Evolutionary conservation across 1,140 invertebrate species (phyloP).

Genomic region (Magallana angulata): DNA sequence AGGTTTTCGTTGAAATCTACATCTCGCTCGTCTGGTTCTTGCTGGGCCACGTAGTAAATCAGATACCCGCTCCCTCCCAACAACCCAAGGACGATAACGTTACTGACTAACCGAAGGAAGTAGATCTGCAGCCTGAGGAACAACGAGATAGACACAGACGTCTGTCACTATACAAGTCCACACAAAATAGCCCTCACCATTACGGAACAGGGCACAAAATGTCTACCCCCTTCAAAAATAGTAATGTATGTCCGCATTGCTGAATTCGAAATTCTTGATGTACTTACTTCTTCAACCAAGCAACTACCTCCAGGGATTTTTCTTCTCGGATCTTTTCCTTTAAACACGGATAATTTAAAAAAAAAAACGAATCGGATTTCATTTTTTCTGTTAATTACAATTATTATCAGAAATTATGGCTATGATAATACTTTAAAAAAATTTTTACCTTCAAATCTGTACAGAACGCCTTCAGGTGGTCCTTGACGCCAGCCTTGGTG

Average conservation of each 20-base stretch:
- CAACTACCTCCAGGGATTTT: conserved; percentile 12
- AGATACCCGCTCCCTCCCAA: conserved; percentile 66
- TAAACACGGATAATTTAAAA: neutral
- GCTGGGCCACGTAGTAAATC: conserved; percentile 63
- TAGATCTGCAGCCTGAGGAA: conserved; percentile 49
- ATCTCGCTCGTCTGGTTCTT: neutral
- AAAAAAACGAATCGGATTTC: no score
- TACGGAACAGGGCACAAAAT: no score
- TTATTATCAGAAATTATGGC: neutral
- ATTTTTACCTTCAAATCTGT: conserved; percentile 59
- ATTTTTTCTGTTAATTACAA: no score
- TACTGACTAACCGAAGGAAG: conserved; percentile 55
- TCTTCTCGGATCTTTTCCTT: conserved; percentile 44
- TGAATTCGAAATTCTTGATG: neutral
- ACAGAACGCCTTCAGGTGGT: conserved; percentile 51
- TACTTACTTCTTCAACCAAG: conserved; percentile 3
- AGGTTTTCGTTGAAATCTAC: conserved; percentile 43
- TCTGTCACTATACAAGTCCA: no score
- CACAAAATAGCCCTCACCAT: no score
- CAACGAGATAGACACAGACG: no score
- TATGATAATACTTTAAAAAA: neutral
- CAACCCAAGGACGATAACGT: conserved; percentile 61
- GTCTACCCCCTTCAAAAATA: neutral
- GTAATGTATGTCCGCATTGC: neutral
- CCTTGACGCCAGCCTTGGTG: conserved; percentile 52